Conservation (phyloP, 1,140 invertebrate genomes). For the Nasonia giraulti region DNA sequence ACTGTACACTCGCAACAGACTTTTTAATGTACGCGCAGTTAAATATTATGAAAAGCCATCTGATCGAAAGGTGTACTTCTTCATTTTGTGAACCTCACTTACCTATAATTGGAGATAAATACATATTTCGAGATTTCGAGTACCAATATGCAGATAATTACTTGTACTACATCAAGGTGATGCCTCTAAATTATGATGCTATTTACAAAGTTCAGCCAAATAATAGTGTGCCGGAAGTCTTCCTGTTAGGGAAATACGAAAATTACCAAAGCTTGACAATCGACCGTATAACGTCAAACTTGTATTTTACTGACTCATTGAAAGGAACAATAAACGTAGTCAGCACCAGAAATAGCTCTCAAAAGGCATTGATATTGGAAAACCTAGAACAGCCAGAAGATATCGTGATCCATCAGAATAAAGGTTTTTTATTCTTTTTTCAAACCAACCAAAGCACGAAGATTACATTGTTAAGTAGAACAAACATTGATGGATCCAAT, state of each 20-base stretch:
- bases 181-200: neutral
- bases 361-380: conserved; percentile 12
- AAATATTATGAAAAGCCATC: conserved; percentile 23
- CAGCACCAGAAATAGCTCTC: neutral
- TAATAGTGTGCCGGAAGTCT: neutral
- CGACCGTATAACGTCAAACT: neutral
- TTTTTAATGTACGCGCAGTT: conserved; percentile 29
- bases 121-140: conserved; percentile 31
- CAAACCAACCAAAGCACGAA: conserved; percentile 9
- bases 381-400: conserved; percentile 28
- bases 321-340: conserved; percentile 1
- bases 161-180: conserved; percentile 33
- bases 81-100: conserved; percentile 34
- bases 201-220: conserved; percentile 39
- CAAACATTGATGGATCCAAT: conserved; percentile 12
- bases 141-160: conserved; percentile 21
- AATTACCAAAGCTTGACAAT: conserved; percentile 37
- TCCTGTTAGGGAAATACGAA: neutral
- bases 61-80: neutral
- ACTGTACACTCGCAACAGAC: conserved; percentile 14
- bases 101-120: neutral
- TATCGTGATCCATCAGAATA: neutral
- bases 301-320: conserved; percentile 20
- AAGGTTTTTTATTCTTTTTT: conserved; percentile 34
- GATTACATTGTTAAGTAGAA: neutral